Percentiles rank a stretch among this genome's conserved stretches.
Conservation (phyloP, 2,797 vertebrate species). For the Antrozous pallidus region DNA sequence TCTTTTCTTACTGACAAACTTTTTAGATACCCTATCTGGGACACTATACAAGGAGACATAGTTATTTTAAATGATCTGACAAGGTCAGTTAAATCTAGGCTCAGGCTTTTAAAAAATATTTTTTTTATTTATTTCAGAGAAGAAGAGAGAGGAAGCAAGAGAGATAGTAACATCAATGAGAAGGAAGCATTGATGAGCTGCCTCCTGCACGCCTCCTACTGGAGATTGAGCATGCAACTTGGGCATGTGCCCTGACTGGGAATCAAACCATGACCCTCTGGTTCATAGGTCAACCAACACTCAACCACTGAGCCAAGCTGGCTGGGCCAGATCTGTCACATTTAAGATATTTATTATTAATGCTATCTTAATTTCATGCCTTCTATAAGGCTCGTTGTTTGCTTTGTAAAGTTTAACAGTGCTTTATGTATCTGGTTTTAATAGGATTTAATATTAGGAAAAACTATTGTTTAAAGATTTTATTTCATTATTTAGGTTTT, state of each 20-base stretch:
- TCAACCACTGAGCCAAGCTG: no score
- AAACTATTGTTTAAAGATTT: neutral
- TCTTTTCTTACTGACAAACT: slow-evolving; percentile 55
- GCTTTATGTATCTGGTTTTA: slow-evolving; percentile 43
- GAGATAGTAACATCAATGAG: no score
- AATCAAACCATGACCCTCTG: no score
- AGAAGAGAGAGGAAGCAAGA: no score
- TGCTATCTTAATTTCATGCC: neutral
- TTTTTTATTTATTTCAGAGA: no score
- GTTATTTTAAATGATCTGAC: slow-evolving; percentile 15
- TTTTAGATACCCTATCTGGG: slow-evolving; percentile 28
- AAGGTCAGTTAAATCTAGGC: slow-evolving; percentile 27
- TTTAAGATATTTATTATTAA: slow-evolving; percentile 17
- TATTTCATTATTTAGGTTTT: slow-evolving; percentile 4
- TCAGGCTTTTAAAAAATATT: neutral
- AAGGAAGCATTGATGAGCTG: no score
- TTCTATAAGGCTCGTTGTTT: neutral
- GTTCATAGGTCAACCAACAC: no score
- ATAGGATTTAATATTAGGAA: slow-evolving; percentile 10
- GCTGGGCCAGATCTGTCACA: neutral
- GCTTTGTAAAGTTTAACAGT: slow-evolving; percentile 12
- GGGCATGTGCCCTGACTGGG: no score
- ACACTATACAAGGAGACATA: neutral
- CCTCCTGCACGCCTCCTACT: no score
- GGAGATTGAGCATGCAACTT: no score